Conservation (phyloP, 2,888 invertebrate genomes). For the Dromius quadrimaculatus region DNA sequence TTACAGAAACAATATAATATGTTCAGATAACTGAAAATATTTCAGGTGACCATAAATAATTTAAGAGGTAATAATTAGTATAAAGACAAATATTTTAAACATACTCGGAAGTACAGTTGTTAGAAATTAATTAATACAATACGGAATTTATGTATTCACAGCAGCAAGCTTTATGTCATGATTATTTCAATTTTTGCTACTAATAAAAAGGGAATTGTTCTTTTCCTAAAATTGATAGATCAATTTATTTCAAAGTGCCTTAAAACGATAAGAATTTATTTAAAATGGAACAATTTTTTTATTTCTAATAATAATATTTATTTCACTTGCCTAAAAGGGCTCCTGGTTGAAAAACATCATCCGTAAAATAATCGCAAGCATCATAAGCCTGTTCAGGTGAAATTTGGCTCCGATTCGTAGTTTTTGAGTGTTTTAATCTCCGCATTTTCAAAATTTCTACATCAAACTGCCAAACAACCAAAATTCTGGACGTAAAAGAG, state of each 20-base stretch:
- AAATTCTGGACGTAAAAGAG: constrained; percentile 16
- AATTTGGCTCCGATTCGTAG: constrained; percentile 44
- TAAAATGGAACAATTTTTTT: not conserved
- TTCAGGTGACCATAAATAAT: too few species aligned
- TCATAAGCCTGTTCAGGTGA: constrained; percentile 75
- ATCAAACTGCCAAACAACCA: not conserved
- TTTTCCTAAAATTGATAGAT: too few species aligned
- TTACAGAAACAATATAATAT: not conserved
- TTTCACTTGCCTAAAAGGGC: constrained; percentile 66
- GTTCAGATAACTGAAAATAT: not conserved
- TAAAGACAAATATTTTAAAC: too few species aligned
- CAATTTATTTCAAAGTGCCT: too few species aligned
- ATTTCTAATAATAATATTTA: constrained; percentile 4
- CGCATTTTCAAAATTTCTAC: constrained; percentile 26
- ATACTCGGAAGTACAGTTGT: too few species aligned
- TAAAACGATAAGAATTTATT: not conserved
- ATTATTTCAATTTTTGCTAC: too few species aligned
- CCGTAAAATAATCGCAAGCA: constrained; percentile 78
- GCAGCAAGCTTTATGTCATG: too few species aligned
- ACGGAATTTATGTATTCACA: too few species aligned
- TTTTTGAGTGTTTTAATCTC: constrained; percentile 3
- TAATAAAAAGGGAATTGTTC: too few species aligned
- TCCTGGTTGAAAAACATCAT: constrained; percentile 74
- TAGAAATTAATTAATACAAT: too few species aligned
- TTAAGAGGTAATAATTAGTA: too few species aligned